A percentile compares a stretch with the other conserved stretches of the same genome.
These are phyloP conservation scores for Panulirus ornatus DNA, from an alignment of 1,140 invertebrate genomes.

Conservation along the genomic window DNA sequence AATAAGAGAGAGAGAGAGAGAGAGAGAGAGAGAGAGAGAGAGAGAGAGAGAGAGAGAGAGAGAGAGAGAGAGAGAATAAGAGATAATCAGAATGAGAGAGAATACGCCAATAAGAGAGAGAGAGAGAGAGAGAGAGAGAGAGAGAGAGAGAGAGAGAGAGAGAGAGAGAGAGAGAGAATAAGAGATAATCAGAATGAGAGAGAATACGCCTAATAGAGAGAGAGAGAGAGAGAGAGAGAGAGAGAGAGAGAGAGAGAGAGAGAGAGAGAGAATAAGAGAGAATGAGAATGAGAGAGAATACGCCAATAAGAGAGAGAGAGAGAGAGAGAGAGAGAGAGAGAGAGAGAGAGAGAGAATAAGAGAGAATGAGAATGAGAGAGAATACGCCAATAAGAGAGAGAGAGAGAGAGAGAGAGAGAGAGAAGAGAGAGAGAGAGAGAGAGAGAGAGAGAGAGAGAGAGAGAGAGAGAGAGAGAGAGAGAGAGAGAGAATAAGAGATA, in stretches of 20 bases:
- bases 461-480: too few relatives aligned
- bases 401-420: not conserved
- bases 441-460: too few relatives aligned
- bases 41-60: constrained; percentile 20
- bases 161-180: constrained; percentile 18
- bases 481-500: too few relatives aligned
- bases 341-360: not conserved
- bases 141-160: constrained; percentile 24
- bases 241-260: not conserved
- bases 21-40: constrained; percentile 22
- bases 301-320: not conserved
- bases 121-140: constrained; percentile 18
- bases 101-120: constrained; percentile 6
- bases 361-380: not conserved
- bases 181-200: not conserved
- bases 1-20: too few relatives aligned
- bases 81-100: constrained; percentile 12
- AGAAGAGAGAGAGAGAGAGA: not conserved
- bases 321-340: not conserved
- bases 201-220: not conserved
- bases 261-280: not conserved
- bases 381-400: not conserved
- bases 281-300: not conserved
- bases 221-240: too few relatives aligned
- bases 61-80: constrained; percentile 39